Base-by-base conservation (phyloP, 2,888 invertebrate genomes). In the Spodoptera exigua region DNA sequence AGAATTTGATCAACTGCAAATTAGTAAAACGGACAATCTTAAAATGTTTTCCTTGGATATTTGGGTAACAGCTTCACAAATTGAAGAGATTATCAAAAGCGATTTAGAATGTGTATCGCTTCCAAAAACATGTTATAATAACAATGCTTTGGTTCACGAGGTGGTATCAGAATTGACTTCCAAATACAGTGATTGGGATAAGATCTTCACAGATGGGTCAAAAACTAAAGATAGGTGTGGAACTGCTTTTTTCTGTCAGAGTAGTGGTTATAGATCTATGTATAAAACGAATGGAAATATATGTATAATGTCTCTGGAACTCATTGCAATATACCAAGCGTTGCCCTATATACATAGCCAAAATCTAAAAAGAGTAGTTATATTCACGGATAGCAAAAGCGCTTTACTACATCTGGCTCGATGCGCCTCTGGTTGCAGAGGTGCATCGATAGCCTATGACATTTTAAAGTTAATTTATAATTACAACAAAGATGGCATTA, bases 151-250 rank as follows among this genome's bases (percentile, higher is more conserved):
- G 3, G 14, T 54, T 16, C 27, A 45, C 3, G 37, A 45, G n/a
- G 21, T 48, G 3, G 17, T 43, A n/a, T 14, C 11, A 5, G 47
- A 54, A 43, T 18, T 54, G 4, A 13, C 11, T 47, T 17, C 10
- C 0, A 54, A 54, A 27, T 60, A 60, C 18, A 43, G 3, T n/a
- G 51, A 18, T 12, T 45, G 57, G 39, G 1, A 17, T 34, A 51
- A 45, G 51, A 14, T 45, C 1, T 59, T 16, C 3, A 41, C 54
- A 9, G 59, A 60, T 37, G 54, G 54, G 7, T 60, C 54, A 36
- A 59, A 53, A 7, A 32, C 9, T 14, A 17, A 0, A 4, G 3
- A 36, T 43, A 32, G 54, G 2, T 10, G 16, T 10, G 59, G 59
- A 14, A 43, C 37, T 3, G 43, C 27, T 2, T 60, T 54, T 32